Percentiles rank a stretch among this genome's conserved stretches.
Evolutionary conservation across 2,797 vertebrate genomes (phyloP).

Genomic region (Oceanodroma leucorhoa): DNA sequence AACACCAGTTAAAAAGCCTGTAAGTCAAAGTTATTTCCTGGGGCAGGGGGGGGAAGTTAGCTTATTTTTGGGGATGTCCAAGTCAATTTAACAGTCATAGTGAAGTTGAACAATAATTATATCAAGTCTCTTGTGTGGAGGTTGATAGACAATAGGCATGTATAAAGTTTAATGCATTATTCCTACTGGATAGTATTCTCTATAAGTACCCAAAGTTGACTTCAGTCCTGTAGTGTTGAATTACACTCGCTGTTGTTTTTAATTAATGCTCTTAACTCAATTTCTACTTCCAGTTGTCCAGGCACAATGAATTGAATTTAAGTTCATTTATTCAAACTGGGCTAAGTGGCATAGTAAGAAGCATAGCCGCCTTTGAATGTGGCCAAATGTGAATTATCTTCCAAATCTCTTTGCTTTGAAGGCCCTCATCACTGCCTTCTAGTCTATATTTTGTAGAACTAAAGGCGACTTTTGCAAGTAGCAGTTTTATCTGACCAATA

Average conservation of each 20-base stretch:
- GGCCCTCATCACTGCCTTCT: neutral
- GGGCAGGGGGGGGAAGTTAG: accelerated
- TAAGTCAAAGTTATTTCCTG: neutral
- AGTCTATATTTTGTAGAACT: neutral
- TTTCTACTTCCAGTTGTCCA: neutral
- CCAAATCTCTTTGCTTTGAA: neutral
- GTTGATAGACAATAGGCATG: neutral
- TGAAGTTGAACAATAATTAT: neutral
- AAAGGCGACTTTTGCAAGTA: neutral
- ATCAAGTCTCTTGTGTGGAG: neutral
- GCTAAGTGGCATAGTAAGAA: neutral
- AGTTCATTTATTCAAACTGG: neutral
- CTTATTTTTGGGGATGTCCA: neutral
- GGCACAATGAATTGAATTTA: neutral
- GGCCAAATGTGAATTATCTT: neutral
- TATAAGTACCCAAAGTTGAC: neutral
- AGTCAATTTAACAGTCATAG: neutral
- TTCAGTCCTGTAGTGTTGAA: neutral
- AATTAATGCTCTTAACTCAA: neutral
- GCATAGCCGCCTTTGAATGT: neutral
- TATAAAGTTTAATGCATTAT: neutral
- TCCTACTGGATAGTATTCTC: neutral
- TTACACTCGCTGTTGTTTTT: neutral
- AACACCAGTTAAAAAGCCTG: neutral
- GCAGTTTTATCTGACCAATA: neutral